Evolutionary conservation across 1,140 invertebrate species (phyloP).

Genomic region (Leptinotarsa texana): DNA sequence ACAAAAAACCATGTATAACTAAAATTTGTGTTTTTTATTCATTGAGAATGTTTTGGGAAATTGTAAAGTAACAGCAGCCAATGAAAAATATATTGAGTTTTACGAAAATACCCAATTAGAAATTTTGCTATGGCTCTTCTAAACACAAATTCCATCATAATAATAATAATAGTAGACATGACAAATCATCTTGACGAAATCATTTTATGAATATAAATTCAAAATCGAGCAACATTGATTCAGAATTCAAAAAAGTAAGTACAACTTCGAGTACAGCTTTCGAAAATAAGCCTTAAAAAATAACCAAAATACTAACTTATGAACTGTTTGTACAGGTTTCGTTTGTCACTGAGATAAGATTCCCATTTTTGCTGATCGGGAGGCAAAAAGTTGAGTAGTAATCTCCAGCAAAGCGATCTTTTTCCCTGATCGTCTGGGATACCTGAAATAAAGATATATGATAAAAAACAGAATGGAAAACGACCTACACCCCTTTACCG

Average conservation of each 20-base stretch:
- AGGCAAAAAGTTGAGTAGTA: slow-evolving; percentile 82
- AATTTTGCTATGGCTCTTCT: no score
- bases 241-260: background rate
- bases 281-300: background rate
- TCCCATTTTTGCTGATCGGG: slow-evolving; percentile 67
- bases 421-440: slow-evolving; percentile 81
- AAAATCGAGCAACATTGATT: no score
- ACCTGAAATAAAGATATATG: slow-evolving; percentile 60
- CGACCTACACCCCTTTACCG: slow-evolving; percentile 60
- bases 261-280: background rate
- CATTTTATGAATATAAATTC: no score
- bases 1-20: no score
- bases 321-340: slow-evolving; percentile 81
- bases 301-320: slow-evolving; percentile 63
- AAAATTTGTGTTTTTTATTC: no score
- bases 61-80: no score
- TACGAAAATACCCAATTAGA: no score
- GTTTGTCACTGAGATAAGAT: slow-evolving; percentile 68
- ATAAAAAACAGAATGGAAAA: background rate
- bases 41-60: no score
- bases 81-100: no score
- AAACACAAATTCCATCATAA: no score
- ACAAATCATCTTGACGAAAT: no score
- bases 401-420: slow-evolving; percentile 78
- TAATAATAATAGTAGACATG: no score